phyloP scores from a whole-genome alignment of 2,113 vertebrate species.

The Dipodomys ordii region DNA sequence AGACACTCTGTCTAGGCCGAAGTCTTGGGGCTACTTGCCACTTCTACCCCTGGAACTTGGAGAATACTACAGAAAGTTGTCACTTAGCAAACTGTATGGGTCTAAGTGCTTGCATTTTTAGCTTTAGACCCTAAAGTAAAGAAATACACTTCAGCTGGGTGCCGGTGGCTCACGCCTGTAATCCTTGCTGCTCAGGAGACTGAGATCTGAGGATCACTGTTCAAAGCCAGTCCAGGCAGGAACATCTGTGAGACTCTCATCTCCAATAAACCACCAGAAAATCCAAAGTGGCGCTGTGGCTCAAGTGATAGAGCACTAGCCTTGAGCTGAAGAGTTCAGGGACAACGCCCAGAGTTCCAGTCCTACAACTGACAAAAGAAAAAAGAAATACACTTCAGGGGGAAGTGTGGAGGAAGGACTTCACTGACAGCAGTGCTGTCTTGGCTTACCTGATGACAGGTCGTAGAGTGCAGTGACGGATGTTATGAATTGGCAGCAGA shows the following conservation, averaged over 20 bases:
- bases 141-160: background rate
- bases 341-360: too few relatives aligned
- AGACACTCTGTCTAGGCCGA: background rate
- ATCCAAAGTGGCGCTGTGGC: too few relatives aligned
- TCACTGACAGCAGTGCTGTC: rapidly evolving
- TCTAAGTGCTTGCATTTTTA: background rate
- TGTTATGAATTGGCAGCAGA: slow-evolving; percentile 99
- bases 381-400: background rate
- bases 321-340: too few relatives aligned
- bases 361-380: too few relatives aligned
- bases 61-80: background rate
- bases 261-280: too few relatives aligned
- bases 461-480: slow-evolving; percentile 95
- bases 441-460: slow-evolving; percentile 91
- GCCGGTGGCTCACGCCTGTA: too few relatives aligned
- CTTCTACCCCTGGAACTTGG: background rate
- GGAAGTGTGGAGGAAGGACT: background rate
- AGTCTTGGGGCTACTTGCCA: background rate
- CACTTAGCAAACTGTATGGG: background rate
- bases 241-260: too few relatives aligned
- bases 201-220: too few relatives aligned
- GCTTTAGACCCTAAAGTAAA: background rate
- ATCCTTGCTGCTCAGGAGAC: too few relatives aligned
- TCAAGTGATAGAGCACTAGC: too few relatives aligned
- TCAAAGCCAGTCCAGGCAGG: too few relatives aligned